phyloP scores from a whole-genome alignment of 1,140 invertebrate species.

The Temnothorax nylanderi region DNA sequence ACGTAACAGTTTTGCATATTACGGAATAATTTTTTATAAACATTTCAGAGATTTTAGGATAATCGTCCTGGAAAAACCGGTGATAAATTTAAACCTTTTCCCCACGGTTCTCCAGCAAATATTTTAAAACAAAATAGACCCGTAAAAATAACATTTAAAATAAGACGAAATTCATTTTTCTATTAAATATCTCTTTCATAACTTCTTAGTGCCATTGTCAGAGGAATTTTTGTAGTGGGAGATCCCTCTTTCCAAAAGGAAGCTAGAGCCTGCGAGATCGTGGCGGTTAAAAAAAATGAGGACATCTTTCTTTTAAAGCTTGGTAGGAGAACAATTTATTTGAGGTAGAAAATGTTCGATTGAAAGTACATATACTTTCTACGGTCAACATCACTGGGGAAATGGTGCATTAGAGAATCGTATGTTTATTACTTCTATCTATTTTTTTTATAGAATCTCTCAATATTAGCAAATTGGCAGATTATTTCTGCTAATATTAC shows the following conservation, averaged over 20 bases:
- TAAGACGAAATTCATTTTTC: neutral
- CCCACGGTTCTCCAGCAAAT: neutral
- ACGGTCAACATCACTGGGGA: neutral
- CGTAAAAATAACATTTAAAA: neutral
- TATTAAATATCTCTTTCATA: neutral
- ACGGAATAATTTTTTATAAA: constrained; percentile 27
- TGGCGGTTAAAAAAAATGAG: constrained; percentile 18
- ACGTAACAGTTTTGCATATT: neutral
- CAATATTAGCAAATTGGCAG: neutral
- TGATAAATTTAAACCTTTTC: neutral
- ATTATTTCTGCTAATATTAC: neutral
- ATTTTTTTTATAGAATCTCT: neutral
- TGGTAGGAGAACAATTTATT: constrained; percentile 19
- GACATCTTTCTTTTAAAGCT: neutral
- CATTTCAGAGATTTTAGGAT: neutral
- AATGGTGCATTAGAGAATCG: neutral
- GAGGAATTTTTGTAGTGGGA: constrained; percentile 5
- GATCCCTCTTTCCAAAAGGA: neutral
- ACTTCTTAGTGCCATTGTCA: neutral
- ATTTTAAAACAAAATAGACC: neutral
- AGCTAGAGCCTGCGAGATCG: neutral
- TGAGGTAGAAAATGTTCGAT: neutral
- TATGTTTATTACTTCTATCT: neutral
- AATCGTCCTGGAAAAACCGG: neutral
- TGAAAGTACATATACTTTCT: constrained; percentile 1